Percentiles rank a stretch among this genome's conserved stretches.
phyloP scores from a whole-genome alignment of 2,888 invertebrate species.

The Oscheius onirici region DNA sequence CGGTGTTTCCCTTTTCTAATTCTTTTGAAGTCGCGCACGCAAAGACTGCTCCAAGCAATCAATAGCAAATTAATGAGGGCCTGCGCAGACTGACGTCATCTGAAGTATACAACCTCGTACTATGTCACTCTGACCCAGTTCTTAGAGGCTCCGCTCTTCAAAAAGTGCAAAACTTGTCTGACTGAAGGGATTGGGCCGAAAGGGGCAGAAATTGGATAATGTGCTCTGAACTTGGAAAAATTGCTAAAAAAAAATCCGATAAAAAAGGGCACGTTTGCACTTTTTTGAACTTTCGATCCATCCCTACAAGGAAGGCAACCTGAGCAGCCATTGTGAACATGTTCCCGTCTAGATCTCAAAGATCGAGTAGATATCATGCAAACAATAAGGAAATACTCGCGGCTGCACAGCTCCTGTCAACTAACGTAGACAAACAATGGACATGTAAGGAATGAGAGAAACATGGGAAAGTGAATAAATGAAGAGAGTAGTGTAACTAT shows the following conservation, averaged over 20 bases:
- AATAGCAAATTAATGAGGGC: slow-evolving; percentile 25
- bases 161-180: slow-evolving; percentile 11
- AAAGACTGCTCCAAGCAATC: slow-evolving; percentile 7
- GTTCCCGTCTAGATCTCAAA: slow-evolving; percentile 1
- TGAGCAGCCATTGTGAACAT: neutral
- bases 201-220: neutral
- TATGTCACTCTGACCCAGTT: no score
- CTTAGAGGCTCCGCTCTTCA: neutral
- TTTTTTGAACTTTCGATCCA: neutral
- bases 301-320: neutral
- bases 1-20: neutral
- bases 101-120: no score
- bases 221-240: no score
- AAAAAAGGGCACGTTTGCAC: neutral
- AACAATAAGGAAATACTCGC: slow-evolving; percentile 16
- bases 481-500: no score
- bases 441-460: neutral
- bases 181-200: slow-evolving; percentile 16
- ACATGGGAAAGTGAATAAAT: neutral
- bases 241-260: neutral
- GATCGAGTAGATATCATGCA: slow-evolving; percentile 27
- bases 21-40: slow-evolving; percentile 12
- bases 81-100: neutral
- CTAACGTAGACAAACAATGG: slow-evolving; percentile 12
- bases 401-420: neutral